Evolutionary conservation across 2,113 vertebrate species (phyloP).

Genomic region (Oryctolagus cuniculus): mOryCun1.1 NC_091439.1:66153001-66153500

Average conservation of each 20-base stretch:
- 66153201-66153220: not conserved
- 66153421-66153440: no score
- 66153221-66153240: not conserved
- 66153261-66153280: slow-evolving; percentile 4
- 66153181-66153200: slow-evolving; percentile 2
- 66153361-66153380: not conserved
- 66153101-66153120: slow-evolving; percentile 8
- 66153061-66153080: not conserved
- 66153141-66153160: not conserved
- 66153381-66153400: not conserved
- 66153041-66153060: not conserved
- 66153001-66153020: not conserved
- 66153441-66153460: no score
- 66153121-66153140: not conserved
- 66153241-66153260: not conserved
- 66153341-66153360: not conserved
- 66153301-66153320: not conserved
- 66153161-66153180: slow-evolving; percentile 19
- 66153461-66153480: no score
- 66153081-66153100: slow-evolving; percentile 15
- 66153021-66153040: not conserved
- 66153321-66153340: not conserved
- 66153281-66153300: not conserved
- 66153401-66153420: no score
- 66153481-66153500: no score